These are phyloP conservation scores for Aphrocallistes beatrix DNA, from an alignment of 37 sponge, comb jelly and placozoan genomes.

Conservation along the genomic window DNA sequence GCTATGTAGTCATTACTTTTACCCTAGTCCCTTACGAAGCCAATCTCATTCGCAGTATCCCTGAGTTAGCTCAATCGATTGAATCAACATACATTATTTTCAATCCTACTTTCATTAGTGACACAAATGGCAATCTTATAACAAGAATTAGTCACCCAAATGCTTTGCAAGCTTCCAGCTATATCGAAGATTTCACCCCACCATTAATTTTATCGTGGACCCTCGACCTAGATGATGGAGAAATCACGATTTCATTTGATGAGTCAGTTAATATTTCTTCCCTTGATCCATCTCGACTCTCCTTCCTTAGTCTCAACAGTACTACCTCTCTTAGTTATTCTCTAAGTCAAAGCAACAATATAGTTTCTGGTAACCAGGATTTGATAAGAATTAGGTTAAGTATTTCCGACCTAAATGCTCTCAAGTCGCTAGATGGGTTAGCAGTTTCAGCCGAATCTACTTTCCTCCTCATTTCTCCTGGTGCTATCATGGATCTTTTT, in stretches of 20 bases:
- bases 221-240: slow-evolving; percentile 47
- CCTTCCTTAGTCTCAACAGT: slow-evolving; percentile 24
- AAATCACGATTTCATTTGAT: slow-evolving; percentile 47
- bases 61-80: background rate
- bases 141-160: slow-evolving; percentile 40
- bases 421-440: slow-evolving; percentile 46
- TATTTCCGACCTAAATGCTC: slow-evolving; percentile 43
- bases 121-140: slow-evolving; percentile 38
- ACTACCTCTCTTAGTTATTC: background rate
- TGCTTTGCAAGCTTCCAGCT: slow-evolving; percentile 34
- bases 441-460: slow-evolving; percentile 34
- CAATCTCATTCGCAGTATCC: background rate
- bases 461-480: slow-evolving; percentile 35
- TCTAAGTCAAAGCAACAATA: background rate
- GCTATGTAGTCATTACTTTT: background rate
- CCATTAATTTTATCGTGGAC: slow-evolving; percentile 42
- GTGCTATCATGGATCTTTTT: slow-evolving; percentile 35
- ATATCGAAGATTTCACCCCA: slow-evolving; percentile 37
- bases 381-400: slow-evolving; percentile 32
- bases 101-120: slow-evolving; percentile 29
- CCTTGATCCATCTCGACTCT: slow-evolving; percentile 23
- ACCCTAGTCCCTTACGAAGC: background rate
- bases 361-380: background rate
- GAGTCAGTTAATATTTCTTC: slow-evolving; percentile 60
- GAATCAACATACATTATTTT: slow-evolving; percentile 39